phyloP scores from a whole-genome alignment of 2,888 invertebrate species.

The Patella ulyssiponensis region DNA sequence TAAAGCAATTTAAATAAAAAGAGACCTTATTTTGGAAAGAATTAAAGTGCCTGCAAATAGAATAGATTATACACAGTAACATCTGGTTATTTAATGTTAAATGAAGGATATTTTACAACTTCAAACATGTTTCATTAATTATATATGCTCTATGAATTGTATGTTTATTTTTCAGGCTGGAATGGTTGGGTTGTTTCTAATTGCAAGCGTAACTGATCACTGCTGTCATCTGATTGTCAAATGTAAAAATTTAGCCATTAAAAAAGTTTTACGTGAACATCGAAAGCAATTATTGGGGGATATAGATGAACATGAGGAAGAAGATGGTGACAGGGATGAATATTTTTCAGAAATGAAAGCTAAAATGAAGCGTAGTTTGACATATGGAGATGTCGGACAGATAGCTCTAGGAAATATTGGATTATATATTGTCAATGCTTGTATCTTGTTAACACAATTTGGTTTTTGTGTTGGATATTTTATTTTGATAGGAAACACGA shows the following conservation, averaged over 20 bases:
- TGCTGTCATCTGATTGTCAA: conserved; percentile 67
- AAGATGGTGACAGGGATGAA: conserved; percentile 32
- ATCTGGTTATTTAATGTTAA: too few relatives aligned
- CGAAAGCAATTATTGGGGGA: background rate
- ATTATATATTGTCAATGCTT: conserved; percentile 59
- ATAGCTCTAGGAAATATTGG: conserved; percentile 60
- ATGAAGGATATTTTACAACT: too few relatives aligned
- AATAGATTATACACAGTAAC: too few relatives aligned
- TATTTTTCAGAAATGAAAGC: conserved; percentile 26
- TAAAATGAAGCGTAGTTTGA: conserved; percentile 48
- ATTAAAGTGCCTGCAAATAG: too few relatives aligned
- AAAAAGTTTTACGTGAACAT: conserved; percentile 26
- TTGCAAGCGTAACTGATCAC: conserved; percentile 65
- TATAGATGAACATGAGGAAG: conserved; percentile 21
- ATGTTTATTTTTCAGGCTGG: conserved; percentile 60
- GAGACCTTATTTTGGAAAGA: too few relatives aligned
- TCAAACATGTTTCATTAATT: too few relatives aligned
- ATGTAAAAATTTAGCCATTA: conserved; percentile 62
- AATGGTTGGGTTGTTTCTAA: conserved; percentile 56
- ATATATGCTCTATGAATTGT: background rate
- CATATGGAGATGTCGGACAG: conserved; percentile 68
- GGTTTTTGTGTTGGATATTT: conserved; percentile 66
- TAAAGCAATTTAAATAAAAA: too few relatives aligned
- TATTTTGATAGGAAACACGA: conserved; percentile 69
- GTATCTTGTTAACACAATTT: conserved; percentile 67